A percentile compares a stretch with the other conserved stretches of the same genome.
Evolutionary conservation across 2,888 invertebrate species (phyloP).

Genomic region (Leuctra nigra): DNA sequence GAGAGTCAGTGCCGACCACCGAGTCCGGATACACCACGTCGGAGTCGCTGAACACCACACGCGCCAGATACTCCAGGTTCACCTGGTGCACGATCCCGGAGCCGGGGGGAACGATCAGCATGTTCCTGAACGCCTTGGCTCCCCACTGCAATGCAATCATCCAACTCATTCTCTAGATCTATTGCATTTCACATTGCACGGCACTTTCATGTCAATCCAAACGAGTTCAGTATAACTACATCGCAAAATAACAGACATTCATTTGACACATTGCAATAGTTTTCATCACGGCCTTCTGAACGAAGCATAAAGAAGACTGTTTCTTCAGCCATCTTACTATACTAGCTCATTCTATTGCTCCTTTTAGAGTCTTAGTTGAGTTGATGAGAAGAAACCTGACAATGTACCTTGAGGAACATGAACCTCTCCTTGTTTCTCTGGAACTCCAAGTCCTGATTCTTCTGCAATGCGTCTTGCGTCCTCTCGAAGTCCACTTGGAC

Average conservation of each 20-base stretch:
- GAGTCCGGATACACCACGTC: conserved; percentile 76
- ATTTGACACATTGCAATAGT: too few species aligned
- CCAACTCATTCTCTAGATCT: too few species aligned
- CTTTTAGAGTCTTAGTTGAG: too few species aligned
- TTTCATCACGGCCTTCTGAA: too few species aligned
- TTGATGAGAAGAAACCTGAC: too few species aligned
- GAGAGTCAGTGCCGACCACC: conserved; percentile 96
- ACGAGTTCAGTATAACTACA: too few species aligned
- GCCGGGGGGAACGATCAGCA: conserved; percentile 96
- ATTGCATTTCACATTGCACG: too few species aligned
- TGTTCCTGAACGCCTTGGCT: conserved; percentile 88
- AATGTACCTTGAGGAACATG: conserved; percentile 85
- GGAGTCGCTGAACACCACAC: conserved; percentile 75
- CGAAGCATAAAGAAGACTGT: too few species aligned
- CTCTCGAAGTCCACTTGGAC: conserved; percentile 92
- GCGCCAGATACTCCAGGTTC: conserved; percentile 88
- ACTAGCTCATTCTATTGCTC: too few species aligned
- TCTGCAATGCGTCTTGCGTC: conserved; percentile 71
- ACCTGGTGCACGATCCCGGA: conserved; percentile 99
- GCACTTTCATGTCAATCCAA: too few species aligned
- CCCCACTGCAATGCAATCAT: conserved; percentile 70
- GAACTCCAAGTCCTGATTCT: conserved; percentile 93
- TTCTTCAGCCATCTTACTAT: too few species aligned
- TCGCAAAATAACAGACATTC: too few species aligned
- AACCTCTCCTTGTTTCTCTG: conserved; percentile 93